phyloP scores from a whole-genome alignment of 1,140 invertebrate species.

The Mesaphorura yosii region DNA sequence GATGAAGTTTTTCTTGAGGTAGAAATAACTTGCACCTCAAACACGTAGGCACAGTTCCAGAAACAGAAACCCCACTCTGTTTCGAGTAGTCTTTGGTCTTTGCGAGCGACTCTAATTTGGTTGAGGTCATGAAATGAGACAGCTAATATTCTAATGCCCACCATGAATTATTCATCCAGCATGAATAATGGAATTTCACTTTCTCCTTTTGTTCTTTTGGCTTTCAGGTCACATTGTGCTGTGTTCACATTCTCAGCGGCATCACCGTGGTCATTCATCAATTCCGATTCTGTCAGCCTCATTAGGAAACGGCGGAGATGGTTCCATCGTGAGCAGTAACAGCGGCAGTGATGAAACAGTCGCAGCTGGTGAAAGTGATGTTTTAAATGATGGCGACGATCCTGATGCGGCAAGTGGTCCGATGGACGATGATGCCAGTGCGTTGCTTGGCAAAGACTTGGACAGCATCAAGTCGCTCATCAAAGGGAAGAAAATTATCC shows the following conservation, averaged over 20 bases:
- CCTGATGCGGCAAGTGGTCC: background rate
- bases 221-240: slow-evolving; percentile 30
- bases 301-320: no score
- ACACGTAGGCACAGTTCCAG: no score
- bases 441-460: background rate
- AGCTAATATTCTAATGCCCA: no score
- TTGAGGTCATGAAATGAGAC: background rate
- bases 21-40: no score
- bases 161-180: background rate
- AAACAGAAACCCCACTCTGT: no score
- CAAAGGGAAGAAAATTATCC: background rate
- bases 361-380: background rate
- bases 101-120: background rate
- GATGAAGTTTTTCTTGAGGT: no score
- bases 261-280: slow-evolving; percentile 29
- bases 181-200: background rate
- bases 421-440: background rate
- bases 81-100: background rate
- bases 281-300: slow-evolving; percentile 16
- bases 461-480: no score
- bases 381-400: background rate
- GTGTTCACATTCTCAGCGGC: slow-evolving; percentile 29
- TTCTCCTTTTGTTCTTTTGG: slow-evolving; percentile 12
- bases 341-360: background rate
- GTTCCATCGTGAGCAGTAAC: no score